A percentile compares a stretch with the other conserved stretches of the same genome.
These are phyloP conservation scores for Pelagia noctiluca DNA, from an alignment of 30 jellyfish, hydroid and myxozoan genomes.

Conservation along the genomic window DNA sequence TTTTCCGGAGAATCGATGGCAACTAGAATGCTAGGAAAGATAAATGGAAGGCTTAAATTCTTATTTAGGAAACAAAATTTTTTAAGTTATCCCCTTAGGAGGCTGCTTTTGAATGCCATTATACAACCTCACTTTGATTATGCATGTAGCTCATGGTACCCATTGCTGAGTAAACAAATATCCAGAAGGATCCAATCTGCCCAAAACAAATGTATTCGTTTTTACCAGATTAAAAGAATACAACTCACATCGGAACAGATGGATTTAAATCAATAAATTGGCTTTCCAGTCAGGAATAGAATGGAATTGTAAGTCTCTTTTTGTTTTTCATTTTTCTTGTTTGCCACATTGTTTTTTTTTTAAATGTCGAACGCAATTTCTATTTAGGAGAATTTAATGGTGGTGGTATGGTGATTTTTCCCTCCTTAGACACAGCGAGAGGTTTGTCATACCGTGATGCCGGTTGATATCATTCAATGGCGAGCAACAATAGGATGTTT, in stretches of 20 bases:
- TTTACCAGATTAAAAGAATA: too few relatives aligned
- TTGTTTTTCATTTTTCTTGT: neutral
- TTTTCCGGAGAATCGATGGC: slow-evolving; percentile 48
- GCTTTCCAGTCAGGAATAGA: too few relatives aligned
- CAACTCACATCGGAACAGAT: too few relatives aligned
- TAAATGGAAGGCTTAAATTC: slow-evolving; percentile 41
- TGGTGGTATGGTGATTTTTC: slow-evolving; percentile 18
- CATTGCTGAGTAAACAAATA: slow-evolving; percentile 18
- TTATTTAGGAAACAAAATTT: slow-evolving; percentile 43
- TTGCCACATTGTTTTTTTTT: neutral
- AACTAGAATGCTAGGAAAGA: slow-evolving; percentile 30
- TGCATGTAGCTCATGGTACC: slow-evolving; percentile 62
- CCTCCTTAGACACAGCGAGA: slow-evolving; percentile 56
- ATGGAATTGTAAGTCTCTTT: neutral
- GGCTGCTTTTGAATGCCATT: slow-evolving; percentile 41
- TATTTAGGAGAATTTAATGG: slow-evolving; percentile 24
- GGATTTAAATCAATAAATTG: too few relatives aligned
- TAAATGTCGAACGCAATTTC: slow-evolving; percentile 2
- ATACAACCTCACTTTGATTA: slow-evolving; percentile 39
- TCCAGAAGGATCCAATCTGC: neutral
- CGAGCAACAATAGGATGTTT: slow-evolving; percentile 73
- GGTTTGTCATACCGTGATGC: slow-evolving; percentile 46
- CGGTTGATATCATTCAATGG: slow-evolving; percentile 57
- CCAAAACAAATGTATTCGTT: neutral
- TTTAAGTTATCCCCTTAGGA: slow-evolving; percentile 49